Percentiles rank a stretch among this genome's conserved stretches.
Evolutionary conservation across 2,888 invertebrate genomes (phyloP).

Genomic region (Chrysodeixis includens): DNA sequence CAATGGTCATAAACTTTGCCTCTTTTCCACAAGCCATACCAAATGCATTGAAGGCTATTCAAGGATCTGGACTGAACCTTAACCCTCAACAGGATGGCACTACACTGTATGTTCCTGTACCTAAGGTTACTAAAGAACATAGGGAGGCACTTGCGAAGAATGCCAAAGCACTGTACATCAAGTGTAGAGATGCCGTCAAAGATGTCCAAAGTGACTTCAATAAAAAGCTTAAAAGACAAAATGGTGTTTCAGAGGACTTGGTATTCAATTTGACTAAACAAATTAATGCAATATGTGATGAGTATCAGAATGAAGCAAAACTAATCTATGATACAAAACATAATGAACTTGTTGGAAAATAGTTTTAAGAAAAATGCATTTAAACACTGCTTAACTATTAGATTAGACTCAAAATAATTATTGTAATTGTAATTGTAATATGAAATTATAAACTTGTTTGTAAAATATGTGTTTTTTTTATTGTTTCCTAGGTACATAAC

Average conservation of each 20-base stretch:
- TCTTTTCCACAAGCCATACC: constrained; percentile 96
- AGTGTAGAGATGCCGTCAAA: constrained; percentile 93
- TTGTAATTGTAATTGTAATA: neutral
- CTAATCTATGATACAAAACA: constrained; percentile 91
- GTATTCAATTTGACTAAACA: constrained; percentile 91
- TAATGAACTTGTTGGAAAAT: constrained; percentile 92
- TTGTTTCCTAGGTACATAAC: neutral
- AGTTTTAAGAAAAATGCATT: constrained; percentile 38
- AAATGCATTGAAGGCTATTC: constrained; percentile 92
- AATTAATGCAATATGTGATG: constrained; percentile 91
- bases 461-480: neutral
- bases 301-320: constrained; percentile 87
- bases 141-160: constrained; percentile 96
- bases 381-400: neutral
- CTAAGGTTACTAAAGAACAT: constrained; percentile 98
- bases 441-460: neutral
- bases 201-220: constrained; percentile 93
- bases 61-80: constrained; percentile 95
- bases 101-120: constrained; percentile 95
- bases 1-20: constrained; percentile 94
- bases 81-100: constrained; percentile 99
- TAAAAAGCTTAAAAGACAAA: constrained; percentile 92
- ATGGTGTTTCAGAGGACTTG: constrained; percentile 92
- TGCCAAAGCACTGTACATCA: constrained; percentile 94
- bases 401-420: neutral